Base-by-base conservation (phyloP, 2,113 vertebrate species). In the Illadopsis cleaveri region DNA sequence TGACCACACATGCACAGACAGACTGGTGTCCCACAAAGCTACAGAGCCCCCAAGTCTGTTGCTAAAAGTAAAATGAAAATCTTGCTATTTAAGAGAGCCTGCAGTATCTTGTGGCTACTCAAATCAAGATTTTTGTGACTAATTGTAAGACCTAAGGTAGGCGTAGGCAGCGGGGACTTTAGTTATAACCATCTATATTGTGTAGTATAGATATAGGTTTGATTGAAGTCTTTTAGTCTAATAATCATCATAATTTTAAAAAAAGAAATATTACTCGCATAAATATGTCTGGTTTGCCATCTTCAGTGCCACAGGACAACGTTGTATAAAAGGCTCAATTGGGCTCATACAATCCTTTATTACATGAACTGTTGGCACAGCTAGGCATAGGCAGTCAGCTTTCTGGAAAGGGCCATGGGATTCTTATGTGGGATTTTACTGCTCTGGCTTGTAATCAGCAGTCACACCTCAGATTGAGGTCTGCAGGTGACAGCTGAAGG, bases 251-350 rank as follows among this genome's bases (percentile, higher is more conserved):
- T 23, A 30, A 42, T 37, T 47, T 21, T 10, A 1, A 33, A 40
- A 24, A 64, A 64, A 4, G 1, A 5, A 23, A 5, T n/a, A 15
- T 58, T 30, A 25, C 13, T 56, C 2, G 0, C 27, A 58, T 27
- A 44, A 44, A 51, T 27, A 27, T 12, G 11, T 37, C 22, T 51
- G 23, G 8, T 53, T 61, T 71, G 8, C 2, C 25, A 21, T 31
- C 37, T 44, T 71, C 25, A 71, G 16, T 61, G 6, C 27, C 54
- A 23, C 25, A 33, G 42, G 45, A 25, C 45, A 54, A 30, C 44
- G 25, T 35, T 30, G 31, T 35, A 21, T 21, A 10, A 35, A 71
- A 51, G 25, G 25, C 16, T 35, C 31, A 30, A 0, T 30, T 30
- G n/a, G 15, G 1, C 20, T 31, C 21, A 21, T 31, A 6, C 25